Evolutionary conservation across 1,140 invertebrate genomes (phyloP).

Genomic region (Scaptodrosophila lebanonensis): DNA sequence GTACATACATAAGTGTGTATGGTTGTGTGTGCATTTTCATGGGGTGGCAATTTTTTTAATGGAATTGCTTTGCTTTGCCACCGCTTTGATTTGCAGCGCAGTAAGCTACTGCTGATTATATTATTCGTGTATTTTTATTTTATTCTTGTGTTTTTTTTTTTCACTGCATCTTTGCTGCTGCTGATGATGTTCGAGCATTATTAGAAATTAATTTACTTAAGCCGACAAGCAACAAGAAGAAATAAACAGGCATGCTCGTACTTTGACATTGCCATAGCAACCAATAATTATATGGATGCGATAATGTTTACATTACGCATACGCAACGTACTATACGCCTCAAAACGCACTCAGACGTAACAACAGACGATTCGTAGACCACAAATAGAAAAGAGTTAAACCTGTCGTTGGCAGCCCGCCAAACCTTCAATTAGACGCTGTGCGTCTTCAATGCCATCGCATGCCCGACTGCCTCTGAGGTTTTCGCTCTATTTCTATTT

Average conservation of each 20-base stretch:
- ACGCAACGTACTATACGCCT: no score
- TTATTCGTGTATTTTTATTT: no score
- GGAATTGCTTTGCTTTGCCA: conserved; percentile 46
- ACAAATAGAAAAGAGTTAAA: conserved; percentile 49
- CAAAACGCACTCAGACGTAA: no score
- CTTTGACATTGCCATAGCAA: no score
- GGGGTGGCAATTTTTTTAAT: conserved; percentile 69
- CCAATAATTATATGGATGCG: conserved; percentile 53
- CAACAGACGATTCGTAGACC: no score
- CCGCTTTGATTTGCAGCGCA: conserved; percentile 23
- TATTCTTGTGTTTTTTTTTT: conserved; percentile 2
- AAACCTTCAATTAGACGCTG: no score
- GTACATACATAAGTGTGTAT: conserved; percentile 9
- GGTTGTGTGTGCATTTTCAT: conserved; percentile 11
- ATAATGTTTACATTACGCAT: no score
- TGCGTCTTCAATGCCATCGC: conserved; percentile 53
- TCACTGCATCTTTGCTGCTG: conserved; percentile 23
- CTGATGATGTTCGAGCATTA: conserved; percentile 47
- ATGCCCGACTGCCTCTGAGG: conserved; percentile 63
- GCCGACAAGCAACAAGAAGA: not conserved
- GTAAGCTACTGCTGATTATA: not conserved
- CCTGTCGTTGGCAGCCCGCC: conserved; percentile 28
- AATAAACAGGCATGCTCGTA: no score
- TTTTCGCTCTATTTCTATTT: conserved; percentile 54
- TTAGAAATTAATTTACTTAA: conserved; percentile 58